phyloP scores from a whole-genome alignment of 92 coral and sea anemone species.

The Bergia puertoricense region DNA sequence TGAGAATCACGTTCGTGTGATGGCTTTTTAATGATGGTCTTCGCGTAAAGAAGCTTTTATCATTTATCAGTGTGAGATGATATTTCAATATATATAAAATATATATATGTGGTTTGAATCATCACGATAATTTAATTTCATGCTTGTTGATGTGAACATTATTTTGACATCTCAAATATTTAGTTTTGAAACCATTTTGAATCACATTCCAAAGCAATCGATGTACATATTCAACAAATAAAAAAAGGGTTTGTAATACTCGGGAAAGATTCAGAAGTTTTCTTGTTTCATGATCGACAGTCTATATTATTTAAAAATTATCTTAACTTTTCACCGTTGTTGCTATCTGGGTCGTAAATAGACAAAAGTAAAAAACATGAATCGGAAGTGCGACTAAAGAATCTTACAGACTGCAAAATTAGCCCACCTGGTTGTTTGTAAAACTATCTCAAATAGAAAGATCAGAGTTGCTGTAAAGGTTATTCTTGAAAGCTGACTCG shows the following conservation, averaged over 20 bases:
- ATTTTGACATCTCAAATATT: slow-evolving; percentile 19
- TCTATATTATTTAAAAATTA: too few relatives aligned
- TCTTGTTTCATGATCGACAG: too few relatives aligned
- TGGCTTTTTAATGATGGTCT: not conserved
- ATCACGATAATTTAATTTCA: not conserved
- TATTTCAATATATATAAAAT: not conserved
- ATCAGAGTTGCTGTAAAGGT: too few relatives aligned
- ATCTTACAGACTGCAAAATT: too few relatives aligned
- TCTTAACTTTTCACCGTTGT: too few relatives aligned
- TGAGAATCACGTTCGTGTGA: slow-evolving; percentile 92
- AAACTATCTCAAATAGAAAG: too few relatives aligned
- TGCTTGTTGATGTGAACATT: not conserved
- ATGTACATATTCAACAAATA: slow-evolving; percentile 11
- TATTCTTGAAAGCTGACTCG: too few relatives aligned
- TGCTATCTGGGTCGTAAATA: too few relatives aligned
- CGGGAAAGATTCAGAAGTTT: too few relatives aligned
- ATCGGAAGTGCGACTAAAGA: too few relatives aligned
- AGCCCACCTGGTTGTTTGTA: too few relatives aligned
- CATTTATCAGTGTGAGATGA: not conserved
- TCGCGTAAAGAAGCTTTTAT: not conserved
- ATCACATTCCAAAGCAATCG: not conserved
- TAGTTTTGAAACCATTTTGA: slow-evolving; percentile 5
- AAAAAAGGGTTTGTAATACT: slow-evolving; percentile 17
- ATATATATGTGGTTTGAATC: not conserved
- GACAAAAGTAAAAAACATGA: too few relatives aligned